Conservation (phyloP, 2,888 invertebrate species). For the Nomada ruficornis region DNA sequence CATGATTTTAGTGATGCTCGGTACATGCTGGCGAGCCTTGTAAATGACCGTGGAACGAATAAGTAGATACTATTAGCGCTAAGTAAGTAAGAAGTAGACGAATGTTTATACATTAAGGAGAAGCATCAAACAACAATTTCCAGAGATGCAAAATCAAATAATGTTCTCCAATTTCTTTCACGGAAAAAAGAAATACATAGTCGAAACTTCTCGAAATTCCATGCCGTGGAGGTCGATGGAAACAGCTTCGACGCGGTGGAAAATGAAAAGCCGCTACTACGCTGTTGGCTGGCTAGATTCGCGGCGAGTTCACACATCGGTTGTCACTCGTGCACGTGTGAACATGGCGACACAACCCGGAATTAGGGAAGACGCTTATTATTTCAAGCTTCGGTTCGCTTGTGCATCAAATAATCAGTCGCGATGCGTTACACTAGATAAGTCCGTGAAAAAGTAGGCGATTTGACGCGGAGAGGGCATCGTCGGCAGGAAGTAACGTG, state of each 20-base stretch:
- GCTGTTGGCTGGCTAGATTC: conserved; percentile 68
- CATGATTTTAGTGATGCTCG: conserved; percentile 18
- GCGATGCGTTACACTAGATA: conserved; percentile 77
- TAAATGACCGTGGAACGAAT: conserved; percentile 13
- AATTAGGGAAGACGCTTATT: conserved; percentile 80
- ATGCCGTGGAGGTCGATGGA: conserved; percentile 3
- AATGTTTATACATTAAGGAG: too few relatives aligned
- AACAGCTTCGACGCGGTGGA: conserved; percentile 1
- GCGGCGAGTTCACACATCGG: conserved; percentile 77
- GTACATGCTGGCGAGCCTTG: conserved; percentile 15
- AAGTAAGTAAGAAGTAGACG: too few relatives aligned
- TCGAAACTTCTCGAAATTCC: not conserved
- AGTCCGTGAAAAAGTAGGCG: conserved; percentile 73
- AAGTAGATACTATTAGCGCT: too few relatives aligned
- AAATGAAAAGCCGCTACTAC: conserved; percentile 58
- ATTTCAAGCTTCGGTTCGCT: conserved; percentile 79
- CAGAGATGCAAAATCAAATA: too few relatives aligned
- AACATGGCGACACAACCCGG: conserved; percentile 76
- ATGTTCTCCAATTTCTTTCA: too few relatives aligned
- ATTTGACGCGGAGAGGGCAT: conserved; percentile 58
- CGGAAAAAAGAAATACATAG: not conserved
- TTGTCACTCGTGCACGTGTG: conserved; percentile 71
- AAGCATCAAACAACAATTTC: too few relatives aligned
- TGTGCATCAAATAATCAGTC: conserved; percentile 73
- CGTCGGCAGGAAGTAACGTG: conserved; percentile 63